A percentile compares a stretch with the other conserved stretches of the same genome.
Conservation (phyloP, 2,113 vertebrate species). For the Hippocampus abdominalis region DNA sequence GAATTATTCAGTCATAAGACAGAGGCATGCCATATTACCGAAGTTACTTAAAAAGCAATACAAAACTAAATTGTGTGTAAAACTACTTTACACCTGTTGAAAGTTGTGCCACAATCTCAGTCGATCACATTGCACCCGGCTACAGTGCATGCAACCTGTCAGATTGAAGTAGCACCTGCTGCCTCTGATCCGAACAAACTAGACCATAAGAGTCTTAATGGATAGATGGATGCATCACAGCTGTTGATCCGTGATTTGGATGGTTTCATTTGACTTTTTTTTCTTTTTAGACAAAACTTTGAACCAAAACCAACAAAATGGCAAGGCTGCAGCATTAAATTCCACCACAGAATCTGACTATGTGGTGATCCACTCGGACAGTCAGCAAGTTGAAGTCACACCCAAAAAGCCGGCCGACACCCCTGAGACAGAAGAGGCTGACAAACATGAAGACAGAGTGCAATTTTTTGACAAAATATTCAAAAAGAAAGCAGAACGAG, state of each 20-base stretch:
- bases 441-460: slow-evolving; percentile 22
- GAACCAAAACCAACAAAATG: slow-evolving; percentile 53
- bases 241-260: background rate
- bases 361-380: background rate
- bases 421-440: slow-evolving; percentile 12
- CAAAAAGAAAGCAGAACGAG: slow-evolving; percentile 34
- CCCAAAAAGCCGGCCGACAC: slow-evolving; percentile 6
- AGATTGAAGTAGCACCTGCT: background rate
- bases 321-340: slow-evolving; percentile 50
- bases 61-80: too few relatives aligned
- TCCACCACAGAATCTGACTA: slow-evolving; percentile 38
- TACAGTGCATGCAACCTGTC: background rate
- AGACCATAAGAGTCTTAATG: background rate
- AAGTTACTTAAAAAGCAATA: too few relatives aligned
- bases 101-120: too few relatives aligned
- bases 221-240: background rate
- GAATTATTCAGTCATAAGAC: too few relatives aligned
- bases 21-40: too few relatives aligned
- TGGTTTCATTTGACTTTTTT: background rate
- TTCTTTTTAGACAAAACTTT: slow-evolving; percentile 63
- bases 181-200: background rate
- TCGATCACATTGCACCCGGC: too few relatives aligned
- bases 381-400: background rate
- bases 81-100: too few relatives aligned
- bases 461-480: slow-evolving; percentile 42